These are phyloP conservation scores for Esox masquinongy DNA, from an alignment of 2,797 vertebrate genomes.

Conservation along the genomic window DNA sequence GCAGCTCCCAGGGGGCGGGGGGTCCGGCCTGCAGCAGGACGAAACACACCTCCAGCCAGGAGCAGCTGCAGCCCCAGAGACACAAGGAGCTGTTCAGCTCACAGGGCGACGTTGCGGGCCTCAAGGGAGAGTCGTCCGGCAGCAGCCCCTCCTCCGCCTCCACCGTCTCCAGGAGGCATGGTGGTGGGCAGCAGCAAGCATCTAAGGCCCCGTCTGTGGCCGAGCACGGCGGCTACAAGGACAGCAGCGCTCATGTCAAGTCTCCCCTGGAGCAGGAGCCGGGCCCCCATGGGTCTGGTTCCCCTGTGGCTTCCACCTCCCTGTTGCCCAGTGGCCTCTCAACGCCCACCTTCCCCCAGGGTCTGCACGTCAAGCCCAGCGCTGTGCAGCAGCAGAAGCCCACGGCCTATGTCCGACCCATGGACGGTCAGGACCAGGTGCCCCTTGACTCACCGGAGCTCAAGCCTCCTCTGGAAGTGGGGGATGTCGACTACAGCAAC, in stretches of 20 bases:
- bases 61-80: slow-evolving; percentile 77
- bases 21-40: slow-evolving; percentile 73
- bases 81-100: slow-evolving; percentile 87
- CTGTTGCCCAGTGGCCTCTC: slow-evolving; percentile 82
- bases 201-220: slow-evolving; percentile 69
- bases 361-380: slow-evolving; percentile 84
- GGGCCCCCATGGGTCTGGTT: slow-evolving; percentile 66
- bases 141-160: slow-evolving; percentile 72
- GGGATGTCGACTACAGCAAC: slow-evolving; percentile 83
- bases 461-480: slow-evolving; percentile 84
- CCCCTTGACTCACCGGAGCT: slow-evolving; percentile 88
- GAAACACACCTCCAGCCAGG: slow-evolving; percentile 82
- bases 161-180: slow-evolving; percentile 70
- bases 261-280: slow-evolving; percentile 81
- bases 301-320: slow-evolving; percentile 91
- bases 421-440: slow-evolving; percentile 92
- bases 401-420: slow-evolving; percentile 89
- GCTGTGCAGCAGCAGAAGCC: slow-evolving; percentile 87
- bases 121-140: slow-evolving; percentile 85
- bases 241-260: slow-evolving; percentile 61
- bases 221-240: slow-evolving; percentile 80
- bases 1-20: slow-evolving; percentile 54
- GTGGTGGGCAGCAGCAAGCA: slow-evolving; percentile 45
- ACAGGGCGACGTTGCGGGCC: slow-evolving; percentile 82
- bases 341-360: slow-evolving; percentile 84